Base-by-base conservation (phyloP, 2,888 invertebrate species). In the Dione vanillae region DNA sequence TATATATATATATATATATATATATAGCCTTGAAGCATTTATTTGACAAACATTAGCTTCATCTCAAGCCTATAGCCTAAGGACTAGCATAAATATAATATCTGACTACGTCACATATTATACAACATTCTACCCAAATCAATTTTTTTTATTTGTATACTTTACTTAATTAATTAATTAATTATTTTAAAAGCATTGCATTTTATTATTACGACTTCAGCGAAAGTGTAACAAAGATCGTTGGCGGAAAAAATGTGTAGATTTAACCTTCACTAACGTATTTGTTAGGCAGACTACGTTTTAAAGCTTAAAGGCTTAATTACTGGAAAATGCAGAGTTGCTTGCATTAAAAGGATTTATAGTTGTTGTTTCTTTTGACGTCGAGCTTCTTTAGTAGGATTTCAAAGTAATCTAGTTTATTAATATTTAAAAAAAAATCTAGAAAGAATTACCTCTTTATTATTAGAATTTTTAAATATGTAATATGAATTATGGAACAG, bases 111-210 rank as follows among this genome's bases (percentile, higher is more conserved):
- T 27, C 27, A 27, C 2, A 27, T 27, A 27, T 27, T 27, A 27
- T 27, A 5, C 0, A 45, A 45, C n/a, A n/a, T 16, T 16, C 16
- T 0, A 9, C 8, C 27, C 10, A 35, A n/a, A 35, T 54, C 35
- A 54, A 59, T 41, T n/a, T 12, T 8, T n/a, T n/a, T 43, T 12
- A n/a, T 5, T 59, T 59, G 14, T n/a, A 10, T 59, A 20, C 14
- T 43, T 59, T 43, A 59, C n/a, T n/a, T n/a, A n/a, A n/a, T n/a
- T n/a, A n/a, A n/a, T n/a, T n/a, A n/a, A n/a, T n/a, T n/a, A n/a
- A 43, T 59, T 37, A 59, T 43, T 59, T 59, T 20, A 59, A 59
- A 43, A 43, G 20, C n/a, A 40, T 59, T 41, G 35, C 10, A 20
- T 54, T 54, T n/a, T 54, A 2, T 27, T 12, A 3, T 27, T 0